Evolutionary conservation across 2,888 invertebrate species (phyloP).

Genomic region (Incurvaria masculella): DNA sequence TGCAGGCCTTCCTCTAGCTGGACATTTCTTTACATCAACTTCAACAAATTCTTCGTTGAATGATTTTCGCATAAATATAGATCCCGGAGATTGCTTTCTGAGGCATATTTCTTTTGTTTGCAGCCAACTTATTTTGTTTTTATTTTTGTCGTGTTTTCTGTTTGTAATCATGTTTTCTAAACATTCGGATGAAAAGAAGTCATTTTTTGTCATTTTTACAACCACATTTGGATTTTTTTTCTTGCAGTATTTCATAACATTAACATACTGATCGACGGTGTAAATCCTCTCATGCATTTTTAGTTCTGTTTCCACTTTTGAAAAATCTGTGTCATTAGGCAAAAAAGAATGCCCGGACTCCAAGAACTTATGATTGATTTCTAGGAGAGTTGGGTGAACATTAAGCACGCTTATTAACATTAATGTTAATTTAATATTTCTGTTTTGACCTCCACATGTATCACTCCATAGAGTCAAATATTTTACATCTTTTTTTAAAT

Average conservation of each 20-base stretch:
- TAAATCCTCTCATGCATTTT: constrained; percentile 11
- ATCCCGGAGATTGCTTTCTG: not conserved
- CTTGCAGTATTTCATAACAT: constrained; percentile 9
- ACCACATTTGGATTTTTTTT: constrained; percentile 9
- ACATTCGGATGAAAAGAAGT: constrained; percentile 7
- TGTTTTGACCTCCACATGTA: constrained; percentile 18
- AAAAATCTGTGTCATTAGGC: constrained; percentile 14
- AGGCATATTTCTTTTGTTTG: constrained; percentile 13
- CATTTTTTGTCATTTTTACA: constrained; percentile 7
- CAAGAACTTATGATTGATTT: constrained; percentile 14
- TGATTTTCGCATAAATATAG: no score
- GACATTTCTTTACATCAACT: no score
- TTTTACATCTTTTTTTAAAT: constrained; percentile 3
- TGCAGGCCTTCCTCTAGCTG: no score
- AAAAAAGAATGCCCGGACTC: constrained; percentile 14
- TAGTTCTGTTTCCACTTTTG: constrained; percentile 10
- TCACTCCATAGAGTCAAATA: constrained; percentile 13
- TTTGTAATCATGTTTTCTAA: constrained; percentile 2
- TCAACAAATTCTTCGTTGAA: no score
- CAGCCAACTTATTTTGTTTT: constrained; percentile 8
- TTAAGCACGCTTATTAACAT: constrained; percentile 17
- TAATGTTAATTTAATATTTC: constrained; percentile 17
- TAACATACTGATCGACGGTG: constrained; percentile 11
- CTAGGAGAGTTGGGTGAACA: constrained; percentile 12
- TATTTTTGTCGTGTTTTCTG: constrained; percentile 4